Conservation (phyloP, 2,113 vertebrate species). For the Reinhardtius hippoglossoides region DNA sequence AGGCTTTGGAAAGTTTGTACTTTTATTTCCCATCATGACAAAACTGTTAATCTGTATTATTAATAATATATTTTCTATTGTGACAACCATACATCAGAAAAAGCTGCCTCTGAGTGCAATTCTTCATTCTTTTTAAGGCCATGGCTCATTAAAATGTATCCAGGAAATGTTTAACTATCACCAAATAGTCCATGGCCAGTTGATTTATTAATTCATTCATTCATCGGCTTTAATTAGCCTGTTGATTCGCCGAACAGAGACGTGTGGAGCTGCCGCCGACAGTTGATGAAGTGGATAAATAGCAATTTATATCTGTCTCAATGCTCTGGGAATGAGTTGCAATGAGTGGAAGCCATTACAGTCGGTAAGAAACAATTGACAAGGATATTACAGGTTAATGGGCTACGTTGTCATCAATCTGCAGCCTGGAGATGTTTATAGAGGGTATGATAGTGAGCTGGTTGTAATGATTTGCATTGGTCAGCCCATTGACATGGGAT, state of each 20-base stretch:
- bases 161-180: background rate
- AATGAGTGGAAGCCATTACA: slow-evolving; percentile 21
- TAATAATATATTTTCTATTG: no score
- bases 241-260: background rate
- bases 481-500: slow-evolving; percentile 5
- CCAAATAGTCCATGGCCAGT: background rate
- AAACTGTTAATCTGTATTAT: background rate
- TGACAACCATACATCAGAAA: no score
- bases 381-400: slow-evolving; percentile 35
- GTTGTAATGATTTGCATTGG: slow-evolving; percentile 15
- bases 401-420: background rate
- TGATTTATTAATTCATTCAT: background rate
- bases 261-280: background rate
- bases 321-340: slow-evolving; percentile 1
- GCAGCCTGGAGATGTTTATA: slow-evolving; percentile 5
- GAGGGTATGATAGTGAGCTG: background rate
- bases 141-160: background rate
- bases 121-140: background rate
- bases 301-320: slow-evolving; percentile 8
- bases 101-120: background rate
- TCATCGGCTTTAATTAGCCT: background rate
- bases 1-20: background rate
- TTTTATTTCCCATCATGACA: background rate
- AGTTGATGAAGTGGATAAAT: background rate
- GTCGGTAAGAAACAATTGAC: slow-evolving; percentile 32